These are phyloP conservation scores for Platalea minor DNA, from an alignment of 2,797 vertebrate genomes.

Conservation along the genomic window DNA sequence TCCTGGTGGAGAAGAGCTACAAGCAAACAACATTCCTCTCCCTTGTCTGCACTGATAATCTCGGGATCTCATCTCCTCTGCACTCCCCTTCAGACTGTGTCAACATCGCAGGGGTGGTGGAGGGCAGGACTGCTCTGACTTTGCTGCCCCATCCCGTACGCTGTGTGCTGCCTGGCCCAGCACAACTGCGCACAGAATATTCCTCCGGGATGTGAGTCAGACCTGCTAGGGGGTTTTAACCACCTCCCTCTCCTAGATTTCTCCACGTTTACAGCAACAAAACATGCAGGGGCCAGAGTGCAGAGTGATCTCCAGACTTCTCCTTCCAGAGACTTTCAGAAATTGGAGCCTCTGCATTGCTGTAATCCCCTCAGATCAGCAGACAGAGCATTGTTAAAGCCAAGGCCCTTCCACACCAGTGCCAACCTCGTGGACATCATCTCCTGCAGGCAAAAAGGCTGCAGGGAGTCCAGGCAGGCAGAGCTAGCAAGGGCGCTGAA, in stretches of 20 bases:
- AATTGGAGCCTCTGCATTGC: background rate
- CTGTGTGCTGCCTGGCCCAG: constrained; percentile 9
- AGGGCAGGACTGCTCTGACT: background rate
- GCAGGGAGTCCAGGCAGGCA: background rate
- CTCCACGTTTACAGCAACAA: background rate
- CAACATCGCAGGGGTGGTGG: background rate
- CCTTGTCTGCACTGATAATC: constrained; percentile 32
- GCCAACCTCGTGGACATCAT: background rate
- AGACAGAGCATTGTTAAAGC: background rate
- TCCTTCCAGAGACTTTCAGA: background rate
- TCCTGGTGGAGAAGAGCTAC: constrained; percentile 17
- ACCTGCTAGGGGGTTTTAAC: background rate
- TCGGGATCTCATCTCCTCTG: background rate
- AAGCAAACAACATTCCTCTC: constrained; percentile 59
- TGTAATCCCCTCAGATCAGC: background rate
- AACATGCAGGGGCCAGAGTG: background rate
- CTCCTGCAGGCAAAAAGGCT: background rate
- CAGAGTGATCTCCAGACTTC: background rate
- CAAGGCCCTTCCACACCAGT: background rate
- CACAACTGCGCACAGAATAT: background rate
- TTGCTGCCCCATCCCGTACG: background rate
- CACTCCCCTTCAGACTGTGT: background rate
- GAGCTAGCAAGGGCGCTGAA: background rate
- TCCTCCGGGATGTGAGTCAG: background rate
- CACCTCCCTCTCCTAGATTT: background rate